These are phyloP conservation scores for Coregonus suidteri DNA, from an alignment of 2,797 vertebrate genomes.

Conservation along the genomic window DNA sequence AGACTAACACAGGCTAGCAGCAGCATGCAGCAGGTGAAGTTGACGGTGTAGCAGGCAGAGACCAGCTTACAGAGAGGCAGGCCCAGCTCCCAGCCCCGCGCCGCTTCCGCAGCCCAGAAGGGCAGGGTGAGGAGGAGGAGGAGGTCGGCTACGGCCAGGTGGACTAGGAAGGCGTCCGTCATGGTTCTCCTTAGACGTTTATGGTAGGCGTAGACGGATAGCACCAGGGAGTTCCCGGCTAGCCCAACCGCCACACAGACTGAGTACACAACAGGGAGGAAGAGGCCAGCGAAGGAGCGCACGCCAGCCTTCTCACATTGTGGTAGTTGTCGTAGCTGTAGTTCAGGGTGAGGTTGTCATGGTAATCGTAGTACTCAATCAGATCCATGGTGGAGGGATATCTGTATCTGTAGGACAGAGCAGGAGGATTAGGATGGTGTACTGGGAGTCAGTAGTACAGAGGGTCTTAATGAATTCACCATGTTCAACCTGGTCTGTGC, in stretches of 20 bases:
- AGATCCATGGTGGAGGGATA: slow-evolving; percentile 54
- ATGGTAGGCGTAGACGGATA: slow-evolving; percentile 83
- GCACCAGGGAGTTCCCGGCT: slow-evolving; percentile 84
- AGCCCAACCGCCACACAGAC: slow-evolving; percentile 82
- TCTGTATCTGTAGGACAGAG: not conserved
- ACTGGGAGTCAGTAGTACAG: not conserved
- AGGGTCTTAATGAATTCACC: not conserved
- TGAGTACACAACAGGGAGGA: slow-evolving; percentile 84
- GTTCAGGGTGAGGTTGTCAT: slow-evolving; percentile 65
- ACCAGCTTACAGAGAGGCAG: slow-evolving; percentile 81
- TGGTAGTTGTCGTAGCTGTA: slow-evolving; percentile 77
- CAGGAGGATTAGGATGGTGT: slow-evolving; percentile 3
- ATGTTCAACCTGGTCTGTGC: not conserved
- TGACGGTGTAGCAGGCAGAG: slow-evolving; percentile 84
- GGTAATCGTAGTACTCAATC: slow-evolving; percentile 54
- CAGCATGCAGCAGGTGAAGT: slow-evolving; percentile 91
- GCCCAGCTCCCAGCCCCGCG: slow-evolving; percentile 87
- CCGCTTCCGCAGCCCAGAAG: slow-evolving; percentile 86
- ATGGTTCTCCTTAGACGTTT: slow-evolving; percentile 86
- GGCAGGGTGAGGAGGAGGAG: slow-evolving; percentile 89
- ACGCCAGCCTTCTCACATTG: slow-evolving; percentile 84
- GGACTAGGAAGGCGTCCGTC: slow-evolving; percentile 85
- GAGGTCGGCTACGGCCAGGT: slow-evolving; percentile 88
- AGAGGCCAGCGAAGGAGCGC: slow-evolving; percentile 81
- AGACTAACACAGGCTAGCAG: slow-evolving; percentile 91